Conservation (phyloP, 2,113 vertebrate genomes). For the Corapipo altera region DNA sequence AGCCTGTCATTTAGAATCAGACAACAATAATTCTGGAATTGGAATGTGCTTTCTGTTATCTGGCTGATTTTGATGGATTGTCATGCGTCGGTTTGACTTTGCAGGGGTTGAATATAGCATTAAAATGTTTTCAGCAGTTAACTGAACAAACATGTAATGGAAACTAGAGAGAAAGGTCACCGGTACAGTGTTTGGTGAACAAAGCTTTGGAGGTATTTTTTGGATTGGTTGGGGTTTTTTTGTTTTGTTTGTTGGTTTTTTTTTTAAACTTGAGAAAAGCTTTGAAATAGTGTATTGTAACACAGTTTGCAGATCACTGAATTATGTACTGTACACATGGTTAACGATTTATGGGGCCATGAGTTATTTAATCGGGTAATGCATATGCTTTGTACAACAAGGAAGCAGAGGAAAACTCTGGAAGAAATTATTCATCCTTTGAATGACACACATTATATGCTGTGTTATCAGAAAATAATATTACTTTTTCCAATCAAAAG, state of each 20-base stretch:
- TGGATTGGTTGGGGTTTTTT: neutral
- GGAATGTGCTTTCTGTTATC: conserved; percentile 65
- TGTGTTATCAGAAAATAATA: conserved; percentile 3
- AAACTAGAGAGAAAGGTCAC: conserved; percentile 65
- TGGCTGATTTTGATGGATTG: conserved; percentile 72
- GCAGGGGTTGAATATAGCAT: conserved; percentile 59
- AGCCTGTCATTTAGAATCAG: conserved; percentile 56
- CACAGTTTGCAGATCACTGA: conserved; percentile 24
- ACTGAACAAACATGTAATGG: conserved; percentile 54
- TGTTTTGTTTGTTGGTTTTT: neutral
- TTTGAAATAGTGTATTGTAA: conserved; percentile 23
- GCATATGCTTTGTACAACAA: conserved; percentile 25
- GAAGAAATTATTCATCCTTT: conserved; percentile 17
- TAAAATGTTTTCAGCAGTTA: conserved; percentile 62
- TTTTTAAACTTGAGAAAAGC: neutral
- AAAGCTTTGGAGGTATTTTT: neutral
- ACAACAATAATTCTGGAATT: conserved; percentile 57
- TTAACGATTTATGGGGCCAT: conserved; percentile 58
- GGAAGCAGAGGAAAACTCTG: conserved; percentile 39
- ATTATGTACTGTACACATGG: conserved; percentile 56
- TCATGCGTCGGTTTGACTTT: conserved; percentile 67
- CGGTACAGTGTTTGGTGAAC: neutral
- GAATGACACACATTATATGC: neutral
- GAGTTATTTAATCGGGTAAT: conserved; percentile 59
- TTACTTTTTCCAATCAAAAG: neutral